Conservation (phyloP, 1,140 invertebrate species). For the Papilio machaon region DNA sequence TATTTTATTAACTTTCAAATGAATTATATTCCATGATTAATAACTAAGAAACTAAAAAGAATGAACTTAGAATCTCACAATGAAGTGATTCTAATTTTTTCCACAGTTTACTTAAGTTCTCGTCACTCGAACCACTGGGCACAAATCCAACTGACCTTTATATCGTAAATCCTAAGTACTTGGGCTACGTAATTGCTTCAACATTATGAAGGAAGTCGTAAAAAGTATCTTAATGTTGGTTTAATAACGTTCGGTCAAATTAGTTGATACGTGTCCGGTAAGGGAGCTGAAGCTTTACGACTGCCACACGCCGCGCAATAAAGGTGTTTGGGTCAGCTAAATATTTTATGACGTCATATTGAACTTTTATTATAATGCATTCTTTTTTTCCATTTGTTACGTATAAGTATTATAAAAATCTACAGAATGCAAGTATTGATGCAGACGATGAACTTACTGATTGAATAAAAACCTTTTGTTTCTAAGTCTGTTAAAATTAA, state of each 20-base stretch:
- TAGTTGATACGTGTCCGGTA: conserved; percentile 13
- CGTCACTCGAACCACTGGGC: background rate
- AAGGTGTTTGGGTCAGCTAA: conserved; percentile 21
- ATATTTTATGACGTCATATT: conserved; percentile 12
- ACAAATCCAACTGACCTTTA: background rate
- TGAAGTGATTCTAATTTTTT: background rate
- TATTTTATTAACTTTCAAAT: background rate
- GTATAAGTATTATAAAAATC: background rate
- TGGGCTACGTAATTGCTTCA: conserved; percentile 2
- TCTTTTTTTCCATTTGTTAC: background rate
- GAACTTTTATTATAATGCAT: conserved; percentile 4
- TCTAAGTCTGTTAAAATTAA: too few species aligned
- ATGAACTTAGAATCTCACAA: background rate
- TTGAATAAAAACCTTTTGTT: too few species aligned
- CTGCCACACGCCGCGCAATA: background rate
- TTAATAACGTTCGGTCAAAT: conserved; percentile 20
- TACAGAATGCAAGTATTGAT: background rate
- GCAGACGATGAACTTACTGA: too few species aligned
- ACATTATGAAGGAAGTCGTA: conserved; percentile 23
- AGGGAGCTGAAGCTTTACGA: conserved; percentile 9
- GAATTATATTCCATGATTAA: background rate
- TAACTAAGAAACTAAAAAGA: background rate
- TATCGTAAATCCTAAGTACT: conserved; percentile 13
- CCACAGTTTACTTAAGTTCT: background rate
- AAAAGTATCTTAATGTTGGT: conserved; percentile 10